Percentiles rank a stretch among this genome's conserved stretches.
phyloP scores from a whole-genome alignment of 2,888 invertebrate species.

The Harpalus rubripes region DNA sequence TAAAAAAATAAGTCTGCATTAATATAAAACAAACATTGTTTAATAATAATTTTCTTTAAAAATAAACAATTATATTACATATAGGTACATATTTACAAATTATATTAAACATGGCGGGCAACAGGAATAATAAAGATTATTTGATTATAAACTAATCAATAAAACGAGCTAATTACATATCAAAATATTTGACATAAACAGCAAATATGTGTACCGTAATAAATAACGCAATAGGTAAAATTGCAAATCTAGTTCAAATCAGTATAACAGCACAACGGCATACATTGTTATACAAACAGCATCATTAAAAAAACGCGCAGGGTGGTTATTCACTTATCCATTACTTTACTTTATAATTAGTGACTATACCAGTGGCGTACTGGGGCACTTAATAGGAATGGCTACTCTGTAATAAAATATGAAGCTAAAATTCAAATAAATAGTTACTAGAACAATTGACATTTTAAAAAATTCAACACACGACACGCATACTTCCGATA shows the following conservation, averaged over 20 bases:
- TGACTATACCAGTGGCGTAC: slow-evolving; percentile 39
- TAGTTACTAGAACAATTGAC: no score
- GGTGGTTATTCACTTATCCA: slow-evolving; percentile 14
- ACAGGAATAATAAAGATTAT: slow-evolving; percentile 72
- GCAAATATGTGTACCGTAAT: slow-evolving; percentile 35
- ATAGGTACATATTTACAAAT: slow-evolving; percentile 76
- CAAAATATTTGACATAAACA: slow-evolving; percentile 63
- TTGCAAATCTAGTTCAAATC: slow-evolving; percentile 37
- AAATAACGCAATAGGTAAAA: slow-evolving; percentile 55
- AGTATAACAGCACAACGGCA: slow-evolving; percentile 22
- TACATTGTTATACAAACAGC: slow-evolving; percentile 65
- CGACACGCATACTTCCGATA: no score
- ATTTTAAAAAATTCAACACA: no score
- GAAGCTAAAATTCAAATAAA: no score
- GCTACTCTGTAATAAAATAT: no score
- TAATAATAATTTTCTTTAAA: slow-evolving; percentile 74
- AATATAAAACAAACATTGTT: slow-evolving; percentile 75
- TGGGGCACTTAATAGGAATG: not conserved
- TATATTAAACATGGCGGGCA: slow-evolving; percentile 75
- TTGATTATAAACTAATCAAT: slow-evolving; percentile 68
- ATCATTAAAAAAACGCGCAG: slow-evolving; percentile 55
- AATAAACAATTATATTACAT: slow-evolving; percentile 75
- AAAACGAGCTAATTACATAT: slow-evolving; percentile 51
- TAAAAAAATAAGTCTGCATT: slow-evolving; percentile 25
- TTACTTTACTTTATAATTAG: slow-evolving; percentile 50